Conservation (phyloP, 2,797 vertebrate genomes). For the Fistularia tabacaria region DNA sequence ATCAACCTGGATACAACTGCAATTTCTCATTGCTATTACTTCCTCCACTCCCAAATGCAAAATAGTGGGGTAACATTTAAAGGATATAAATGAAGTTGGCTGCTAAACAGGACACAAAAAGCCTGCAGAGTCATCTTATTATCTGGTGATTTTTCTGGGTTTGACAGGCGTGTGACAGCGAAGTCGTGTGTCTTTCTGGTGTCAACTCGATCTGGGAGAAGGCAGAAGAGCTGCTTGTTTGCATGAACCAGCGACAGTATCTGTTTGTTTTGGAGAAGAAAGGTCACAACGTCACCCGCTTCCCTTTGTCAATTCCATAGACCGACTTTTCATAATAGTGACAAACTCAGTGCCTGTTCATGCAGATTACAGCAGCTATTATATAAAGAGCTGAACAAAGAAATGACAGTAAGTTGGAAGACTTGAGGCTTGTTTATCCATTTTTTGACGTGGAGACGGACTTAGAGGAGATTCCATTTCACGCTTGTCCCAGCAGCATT, state of each 20-base stretch:
- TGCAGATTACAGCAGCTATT: background rate
- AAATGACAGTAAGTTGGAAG: constrained; percentile 1
- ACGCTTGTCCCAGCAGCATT: too few relatives aligned
- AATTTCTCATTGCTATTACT: constrained; percentile 16
- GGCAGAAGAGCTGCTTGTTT: constrained; percentile 34
- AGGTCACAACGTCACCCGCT: constrained; percentile 30
- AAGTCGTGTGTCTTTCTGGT: constrained; percentile 36
- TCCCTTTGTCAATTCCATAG: constrained; percentile 35
- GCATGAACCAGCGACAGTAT: constrained; percentile 35
- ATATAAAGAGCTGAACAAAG: constrained; percentile 17
- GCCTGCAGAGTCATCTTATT: too few relatives aligned
- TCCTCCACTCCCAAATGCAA: constrained; percentile 9
- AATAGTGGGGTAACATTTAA: too few relatives aligned
- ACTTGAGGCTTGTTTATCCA: constrained; percentile 4
- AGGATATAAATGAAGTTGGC: too few relatives aligned
- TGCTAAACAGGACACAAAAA: too few relatives aligned
- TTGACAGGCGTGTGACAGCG: constrained; percentile 35
- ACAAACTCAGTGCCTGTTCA: constrained; percentile 8
- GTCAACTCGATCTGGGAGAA: constrained; percentile 58
- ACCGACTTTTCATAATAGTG: constrained; percentile 29
- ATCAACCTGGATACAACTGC: too few relatives aligned
- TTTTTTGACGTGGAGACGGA: constrained; percentile 7
- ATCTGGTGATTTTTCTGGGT: background rate
- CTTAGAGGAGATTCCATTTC: too few relatives aligned
- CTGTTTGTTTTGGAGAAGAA: constrained; percentile 56